Percentiles rank a stretch among this genome's conserved stretches.
These are phyloP conservation scores for Amphiprion ocellaris DNA, from an alignment of 2,113 vertebrate species.

Conservation along the genomic window DNA sequence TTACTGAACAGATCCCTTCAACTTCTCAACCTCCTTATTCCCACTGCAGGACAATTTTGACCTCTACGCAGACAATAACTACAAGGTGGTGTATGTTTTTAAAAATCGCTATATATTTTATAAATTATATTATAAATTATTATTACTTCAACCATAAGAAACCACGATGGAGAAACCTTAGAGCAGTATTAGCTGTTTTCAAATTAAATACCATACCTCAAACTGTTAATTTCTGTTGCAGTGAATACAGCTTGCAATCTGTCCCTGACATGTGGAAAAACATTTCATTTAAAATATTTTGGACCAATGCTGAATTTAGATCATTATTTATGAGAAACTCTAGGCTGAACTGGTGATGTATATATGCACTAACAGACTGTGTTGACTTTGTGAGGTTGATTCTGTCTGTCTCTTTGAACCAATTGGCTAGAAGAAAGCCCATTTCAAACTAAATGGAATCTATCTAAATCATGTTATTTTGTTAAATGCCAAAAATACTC, in stretches of 20 bases:
- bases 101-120: neutral
- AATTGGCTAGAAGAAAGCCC: too few species aligned
- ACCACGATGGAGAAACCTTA: neutral
- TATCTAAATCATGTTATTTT: neutral
- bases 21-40: conserved; percentile 17
- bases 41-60: conserved; percentile 10
- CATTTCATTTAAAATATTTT: neutral
- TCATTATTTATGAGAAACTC: neutral
- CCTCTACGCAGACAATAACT: conserved; percentile 35
- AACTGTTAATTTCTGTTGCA: neutral
- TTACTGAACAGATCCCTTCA: conserved; percentile 46
- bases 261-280: neutral
- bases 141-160: neutral
- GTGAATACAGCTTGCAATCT: neutral
- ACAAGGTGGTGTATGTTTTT: neutral
- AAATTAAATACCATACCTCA: neutral
- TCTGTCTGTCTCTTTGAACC: too few species aligned
- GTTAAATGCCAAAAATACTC: too few species aligned
- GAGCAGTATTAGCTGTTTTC: neutral
- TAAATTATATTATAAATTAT: conserved; percentile 27
- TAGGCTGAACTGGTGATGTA: neutral
- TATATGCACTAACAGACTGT: too few species aligned
- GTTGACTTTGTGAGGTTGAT: too few species aligned
- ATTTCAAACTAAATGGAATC: neutral
- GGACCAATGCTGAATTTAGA: neutral